A percentile compares a stretch with the other conserved stretches of the same genome.
Conservation (phyloP, 2,797 vertebrate species). For the Galago senegalensis region DNA sequence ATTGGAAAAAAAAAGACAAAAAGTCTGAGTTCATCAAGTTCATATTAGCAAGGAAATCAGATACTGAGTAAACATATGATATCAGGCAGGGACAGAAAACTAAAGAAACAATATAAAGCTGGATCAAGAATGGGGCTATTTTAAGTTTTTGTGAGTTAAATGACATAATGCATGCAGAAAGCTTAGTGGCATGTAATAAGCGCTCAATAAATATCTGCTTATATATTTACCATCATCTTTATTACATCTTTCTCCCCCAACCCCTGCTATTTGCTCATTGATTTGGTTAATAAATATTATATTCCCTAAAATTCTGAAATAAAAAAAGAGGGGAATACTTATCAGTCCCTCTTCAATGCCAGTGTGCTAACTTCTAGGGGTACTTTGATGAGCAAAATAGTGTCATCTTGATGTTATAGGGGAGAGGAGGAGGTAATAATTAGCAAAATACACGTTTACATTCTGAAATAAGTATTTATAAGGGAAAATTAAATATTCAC, state of each 20-base stretch:
- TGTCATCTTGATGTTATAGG: neutral
- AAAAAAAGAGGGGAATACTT: neutral
- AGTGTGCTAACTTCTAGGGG: neutral
- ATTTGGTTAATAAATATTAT: neutral
- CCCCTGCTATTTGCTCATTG: neutral
- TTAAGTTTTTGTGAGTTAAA: neutral
- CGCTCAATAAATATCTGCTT: neutral
- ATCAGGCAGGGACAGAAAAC: neutral
- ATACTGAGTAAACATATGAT: neutral
- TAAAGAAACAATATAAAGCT: neutral
- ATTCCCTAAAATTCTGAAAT: too few species aligned
- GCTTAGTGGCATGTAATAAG: neutral
- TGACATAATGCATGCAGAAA: neutral
- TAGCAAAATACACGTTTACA: neutral
- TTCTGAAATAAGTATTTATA: neutral
- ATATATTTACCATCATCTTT: neutral
- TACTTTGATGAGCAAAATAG: neutral
- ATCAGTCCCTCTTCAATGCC: neutral
- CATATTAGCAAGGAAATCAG: neutral
- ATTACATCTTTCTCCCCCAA: too few species aligned
- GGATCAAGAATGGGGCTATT: neutral
- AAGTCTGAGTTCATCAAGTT: conserved; percentile 1
- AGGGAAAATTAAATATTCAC: neutral
- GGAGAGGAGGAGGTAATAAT: neutral
- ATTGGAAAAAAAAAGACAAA: neutral